Base-by-base conservation (phyloP, 2,888 invertebrate species). In the Diplolepis rosae region DNA sequence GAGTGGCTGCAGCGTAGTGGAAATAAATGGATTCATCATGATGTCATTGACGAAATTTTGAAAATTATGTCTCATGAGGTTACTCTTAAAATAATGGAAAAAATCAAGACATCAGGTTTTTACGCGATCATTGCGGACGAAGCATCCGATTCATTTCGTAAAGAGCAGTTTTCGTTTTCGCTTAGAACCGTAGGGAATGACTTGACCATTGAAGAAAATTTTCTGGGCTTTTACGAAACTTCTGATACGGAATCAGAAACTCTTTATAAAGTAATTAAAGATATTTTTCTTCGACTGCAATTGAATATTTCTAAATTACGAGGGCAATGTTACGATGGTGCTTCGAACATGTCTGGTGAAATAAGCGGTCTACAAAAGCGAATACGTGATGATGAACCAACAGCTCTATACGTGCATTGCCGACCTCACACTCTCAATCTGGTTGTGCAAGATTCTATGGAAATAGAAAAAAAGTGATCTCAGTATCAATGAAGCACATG, bases 291-390 rank as follows among this genome's bases (percentile, higher is more conserved):
- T 22, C 24, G 51, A 22, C 45, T 56, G 27, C 24, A 61, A 11
- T 68, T 68, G 30, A 42, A 35, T 48, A 50, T 70, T 11, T 6
- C 27, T 13, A 50, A 77, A 48, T 65, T 73, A 30, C 39, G 70
- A 61, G 73, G 76, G 5, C 72, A 74, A 56, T 77, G 74, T 68
- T n/a, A n/a, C n/a, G n/a, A n/a, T n/a, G n/a, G n/a, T n/a, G n/a
- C n/a, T n/a, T n/a, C n/a, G n/a, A n/a, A n/a, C n/a, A n/a, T n/a
- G n/a, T n/a, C n/a, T n/a, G n/a, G n/a, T n/a, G n/a, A n/a, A n/a
- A n/a, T n/a, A n/a, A n/a, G n/a, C n/a, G 75, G 74, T 27, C 52
- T 75, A 35, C 72, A 76, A 52, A 66, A 70, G 18, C 73, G 54
- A 22, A 66, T 74, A 11, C 51, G 66, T 11, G 39, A 67, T 65